Evolutionary conservation across 1,140 invertebrate genomes (phyloP), one percentile per base, ranked within the genome.

Genomic region (Calephelis virginiensis): DNA sequence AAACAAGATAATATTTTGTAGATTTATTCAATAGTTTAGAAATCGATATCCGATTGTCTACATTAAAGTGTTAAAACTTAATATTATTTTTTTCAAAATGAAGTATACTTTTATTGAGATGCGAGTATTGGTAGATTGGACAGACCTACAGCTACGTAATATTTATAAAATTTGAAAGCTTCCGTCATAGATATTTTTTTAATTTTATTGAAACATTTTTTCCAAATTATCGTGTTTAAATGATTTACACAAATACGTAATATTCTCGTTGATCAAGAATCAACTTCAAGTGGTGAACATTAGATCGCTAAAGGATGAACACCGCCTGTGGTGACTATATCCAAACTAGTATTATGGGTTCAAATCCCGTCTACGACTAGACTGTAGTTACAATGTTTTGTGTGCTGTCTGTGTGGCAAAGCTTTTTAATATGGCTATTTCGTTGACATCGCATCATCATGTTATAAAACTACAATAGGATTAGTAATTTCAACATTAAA

Each of bases 221-320:
- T 6, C 13, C 47, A 10, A 28, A 28, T 28, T 28, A 28, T 28
- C 28, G 5, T 28, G 28, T 28, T 28, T 28, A 28, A 28, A 28
- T 4, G 28, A 28, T 28, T 28, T 28, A 28, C 0, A 28, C 47
- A 8, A 49, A 50, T 50, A 50, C 8, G 49, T 14, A 50, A 7
- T n/a, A 49, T 7, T 49, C n/a, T n/a, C 6, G 0, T 49, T 49
- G 7, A n/a, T 49, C 5, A 49, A 49, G 12, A 0, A 49, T 49
- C 12, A 11, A 47, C 46, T 50, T 60, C 64, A 70, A 70, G 64
- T 67, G 69, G 66, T 53, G 43, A 70, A 67, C 62, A 64, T 63
- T 60, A 63, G 45, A 50, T 17, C 49, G 49, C 13, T 50, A 50
- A 17, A 50, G 49, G 49, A 50, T 50, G 49, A 50, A 50, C 49